phyloP scores from a whole-genome alignment of 2,113 vertebrate species.

The Calypte anna region DNA sequence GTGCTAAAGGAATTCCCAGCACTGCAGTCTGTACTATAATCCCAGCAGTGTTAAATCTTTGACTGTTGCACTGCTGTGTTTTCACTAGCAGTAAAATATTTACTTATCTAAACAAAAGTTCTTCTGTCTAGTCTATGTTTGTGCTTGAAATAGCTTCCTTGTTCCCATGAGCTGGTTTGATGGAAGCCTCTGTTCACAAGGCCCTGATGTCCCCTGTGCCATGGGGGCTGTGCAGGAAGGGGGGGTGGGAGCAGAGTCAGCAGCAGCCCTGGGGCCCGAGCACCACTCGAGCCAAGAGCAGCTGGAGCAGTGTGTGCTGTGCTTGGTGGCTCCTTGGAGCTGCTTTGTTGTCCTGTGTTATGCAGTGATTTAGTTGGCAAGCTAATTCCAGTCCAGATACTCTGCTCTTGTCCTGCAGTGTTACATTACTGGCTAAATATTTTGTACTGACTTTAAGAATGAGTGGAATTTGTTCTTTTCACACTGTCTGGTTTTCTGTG shows the following conservation, averaged over 20 bases:
- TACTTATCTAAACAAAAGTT: conserved; percentile 54
- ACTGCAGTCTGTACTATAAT: not conserved
- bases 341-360: not conserved
- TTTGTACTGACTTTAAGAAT: not conserved
- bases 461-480: conserved; percentile 30
- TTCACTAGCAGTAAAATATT: conserved; percentile 48
- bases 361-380: not conserved
- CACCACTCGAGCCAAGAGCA: not conserved
- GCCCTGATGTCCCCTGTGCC: not conserved
- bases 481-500: not conserved
- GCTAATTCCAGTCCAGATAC: not conserved
- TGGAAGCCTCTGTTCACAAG: not conserved
- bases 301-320: not conserved
- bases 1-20: not conserved
- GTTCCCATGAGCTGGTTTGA: not conserved
- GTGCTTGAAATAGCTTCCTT: not conserved
- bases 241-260: not conserved
- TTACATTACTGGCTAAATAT: conserved; percentile 12
- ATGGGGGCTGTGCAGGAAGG: not conserved
- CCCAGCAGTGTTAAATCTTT: not conserved
- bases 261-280: not conserved
- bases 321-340: not conserved
- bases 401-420: not conserved
- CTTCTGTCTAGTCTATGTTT: conserved; percentile 11
- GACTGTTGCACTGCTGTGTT: conserved; percentile 8